A percentile compares a stretch with the other conserved stretches of the same genome.
Conservation (phyloP, 2,888 invertebrate genomes). For the Dasysyrphus albostriatus region DNA sequence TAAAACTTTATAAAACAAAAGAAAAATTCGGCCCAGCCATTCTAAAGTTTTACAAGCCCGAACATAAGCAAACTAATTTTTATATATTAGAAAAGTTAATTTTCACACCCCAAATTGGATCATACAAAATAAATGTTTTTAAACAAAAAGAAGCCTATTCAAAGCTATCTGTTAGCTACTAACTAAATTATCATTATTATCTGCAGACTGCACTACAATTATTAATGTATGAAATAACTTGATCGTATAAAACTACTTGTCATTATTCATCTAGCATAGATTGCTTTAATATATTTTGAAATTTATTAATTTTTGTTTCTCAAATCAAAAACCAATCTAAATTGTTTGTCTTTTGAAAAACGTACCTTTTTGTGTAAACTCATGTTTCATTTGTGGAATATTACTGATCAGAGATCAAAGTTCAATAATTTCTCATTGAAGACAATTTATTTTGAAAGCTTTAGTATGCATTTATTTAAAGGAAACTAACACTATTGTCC, state of each 20-base stretch:
- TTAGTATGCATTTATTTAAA: slow-evolving; percentile 32
- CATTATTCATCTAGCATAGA: neutral
- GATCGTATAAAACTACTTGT: neutral
- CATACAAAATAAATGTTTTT: too few relatives aligned
- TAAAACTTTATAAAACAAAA: too few relatives aligned
- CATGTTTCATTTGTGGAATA: slow-evolving; percentile 46
- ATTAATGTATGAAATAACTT: too few relatives aligned
- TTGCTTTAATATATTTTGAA: neutral
- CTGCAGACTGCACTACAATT: too few relatives aligned
- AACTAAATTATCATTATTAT: too few relatives aligned
- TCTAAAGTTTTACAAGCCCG: too few relatives aligned
- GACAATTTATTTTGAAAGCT: slow-evolving; percentile 40
- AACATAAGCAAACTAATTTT: too few relatives aligned
- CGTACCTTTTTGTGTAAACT: slow-evolving; percentile 20
- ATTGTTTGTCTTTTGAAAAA: slow-evolving; percentile 46
- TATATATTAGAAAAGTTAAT: too few relatives aligned
- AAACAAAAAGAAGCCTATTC: too few relatives aligned
- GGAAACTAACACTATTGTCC: neutral
- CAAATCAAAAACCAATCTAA: slow-evolving; percentile 41
- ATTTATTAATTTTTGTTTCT: neutral
- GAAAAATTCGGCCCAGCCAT: too few relatives aligned
- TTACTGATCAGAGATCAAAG: slow-evolving; percentile 8
- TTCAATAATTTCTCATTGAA: neutral
- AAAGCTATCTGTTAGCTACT: too few relatives aligned
- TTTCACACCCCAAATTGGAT: too few relatives aligned